These are phyloP conservation scores for Trypoxylon attenuatum DNA, from an alignment of 2,888 invertebrate genomes.

Conservation along the genomic window DNA sequence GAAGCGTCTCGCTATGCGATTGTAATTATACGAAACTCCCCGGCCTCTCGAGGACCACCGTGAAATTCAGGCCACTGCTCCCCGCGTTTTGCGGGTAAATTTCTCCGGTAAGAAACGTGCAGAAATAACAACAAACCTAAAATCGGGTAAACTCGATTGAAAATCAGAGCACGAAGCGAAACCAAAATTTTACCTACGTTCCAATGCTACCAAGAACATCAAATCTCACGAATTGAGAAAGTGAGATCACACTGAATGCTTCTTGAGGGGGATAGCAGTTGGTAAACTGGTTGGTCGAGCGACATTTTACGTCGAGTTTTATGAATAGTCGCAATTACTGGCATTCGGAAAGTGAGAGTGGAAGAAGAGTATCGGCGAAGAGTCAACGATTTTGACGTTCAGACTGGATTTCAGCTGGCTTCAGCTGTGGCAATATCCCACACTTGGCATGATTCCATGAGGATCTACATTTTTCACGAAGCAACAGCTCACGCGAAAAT, in stretches of 20 bases:
- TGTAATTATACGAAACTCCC: constrained; percentile 32
- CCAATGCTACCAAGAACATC: no score
- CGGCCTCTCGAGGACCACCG: neutral
- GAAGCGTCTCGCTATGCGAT: constrained; percentile 14
- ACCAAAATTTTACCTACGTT: no score
- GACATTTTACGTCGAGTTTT: neutral
- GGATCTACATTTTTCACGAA: constrained; percentile 37
- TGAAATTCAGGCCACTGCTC: neutral
- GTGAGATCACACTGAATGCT: no score
- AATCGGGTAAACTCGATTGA: neutral
- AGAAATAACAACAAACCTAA: no score
- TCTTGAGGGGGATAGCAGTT: no score
- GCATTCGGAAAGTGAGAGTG: neutral
- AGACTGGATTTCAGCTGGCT: neutral
- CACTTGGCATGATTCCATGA: constrained; percentile 11
- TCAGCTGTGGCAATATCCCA: no score
- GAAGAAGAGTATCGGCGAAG: neutral
- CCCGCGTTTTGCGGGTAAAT: neutral
- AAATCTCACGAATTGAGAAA: no score
- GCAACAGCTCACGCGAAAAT: constrained; percentile 13
- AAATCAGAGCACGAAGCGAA: no score
- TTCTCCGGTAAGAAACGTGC: no score
- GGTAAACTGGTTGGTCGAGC: no score
- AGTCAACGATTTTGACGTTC: constrained; percentile 21
- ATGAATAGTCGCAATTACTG: constrained; percentile 1